Base-by-base conservation (phyloP, 2,888 invertebrate species). In the Sabatieria punctata region DNA sequence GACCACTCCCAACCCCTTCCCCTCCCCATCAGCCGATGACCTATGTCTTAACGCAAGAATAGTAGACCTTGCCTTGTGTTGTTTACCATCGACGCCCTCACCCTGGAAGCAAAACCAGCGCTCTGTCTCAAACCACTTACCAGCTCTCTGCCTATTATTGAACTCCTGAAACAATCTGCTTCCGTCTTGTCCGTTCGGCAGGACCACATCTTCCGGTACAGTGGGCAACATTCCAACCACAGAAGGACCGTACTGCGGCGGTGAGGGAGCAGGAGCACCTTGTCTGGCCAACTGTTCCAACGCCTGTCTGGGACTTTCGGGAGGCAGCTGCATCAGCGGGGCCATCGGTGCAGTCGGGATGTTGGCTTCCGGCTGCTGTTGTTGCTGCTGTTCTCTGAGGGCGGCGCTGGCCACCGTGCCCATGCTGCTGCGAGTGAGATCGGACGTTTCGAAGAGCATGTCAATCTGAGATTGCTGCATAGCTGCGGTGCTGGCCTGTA, bases 91-190 rank as follows among this genome's bases (percentile, higher is more conserved):
- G n/a, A n/a, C n/a, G n/a, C n/a, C n/a, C n/a, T n/a, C n/a, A n/a
- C n/a, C n/a, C n/a, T n/a, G n/a, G n/a, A n/a, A n/a, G n/a, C n/a
- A n/a, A n/a, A n/a, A n/a, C n/a, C n/a, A n/a, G n/a, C n/a, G n/a
- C n/a, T n/a, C n/a, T n/a, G n/a, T n/a, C n/a, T n/a, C n/a, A n/a
- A n/a, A n/a, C 6, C 18, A 21, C 23, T 6, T 13, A 24, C 18
- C 23, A 11, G 11, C 22, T 22, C 41, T 43, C 35, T 47, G 49
- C 11, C 50, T 45, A 13, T 48, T 50, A 8, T 55, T 49, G 42
- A 61, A 61, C 45, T 61, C 56, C 45, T 60, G 60, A 43, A 59
- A 60, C 3, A 61, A 52, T 11, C 55, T 46, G 4, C 21, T 13
- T 15, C 41, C 41, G n/a, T n/a, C 41, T 6, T 15, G 41, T 4